Percentiles rank a stretch among this genome's conserved stretches.
Evolutionary conservation across 2,113 vertebrate genomes (phyloP).

Genomic region (Tauraco erythrolophus): DNA sequence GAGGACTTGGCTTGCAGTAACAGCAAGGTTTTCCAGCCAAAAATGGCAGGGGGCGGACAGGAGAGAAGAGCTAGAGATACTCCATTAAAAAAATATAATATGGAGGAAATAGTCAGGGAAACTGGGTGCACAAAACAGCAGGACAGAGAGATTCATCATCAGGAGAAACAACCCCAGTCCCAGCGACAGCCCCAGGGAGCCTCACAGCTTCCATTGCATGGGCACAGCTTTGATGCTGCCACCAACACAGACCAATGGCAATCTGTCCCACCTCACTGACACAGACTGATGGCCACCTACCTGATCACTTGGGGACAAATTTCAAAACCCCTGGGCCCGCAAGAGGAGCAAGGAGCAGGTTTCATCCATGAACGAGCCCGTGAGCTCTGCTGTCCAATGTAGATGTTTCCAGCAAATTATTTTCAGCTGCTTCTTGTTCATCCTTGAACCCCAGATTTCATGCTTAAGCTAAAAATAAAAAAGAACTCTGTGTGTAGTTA

Average conservation of each 20-base stretch:
- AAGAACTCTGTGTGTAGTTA: background rate
- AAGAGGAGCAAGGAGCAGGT: background rate
- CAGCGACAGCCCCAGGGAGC: fast-evolving
- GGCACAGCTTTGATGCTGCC: background rate
- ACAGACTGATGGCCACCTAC: background rate
- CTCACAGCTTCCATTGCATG: background rate
- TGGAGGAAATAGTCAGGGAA: background rate
- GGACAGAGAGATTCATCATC: background rate
- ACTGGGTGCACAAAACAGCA: background rate
- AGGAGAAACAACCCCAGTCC: background rate
- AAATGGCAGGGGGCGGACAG: background rate
- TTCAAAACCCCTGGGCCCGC: background rate
- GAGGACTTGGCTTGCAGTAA: background rate
- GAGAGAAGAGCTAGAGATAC: background rate
- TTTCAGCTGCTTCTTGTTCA: background rate
- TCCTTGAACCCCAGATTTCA: background rate
- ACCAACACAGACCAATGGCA: background rate
- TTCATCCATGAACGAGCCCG: background rate
- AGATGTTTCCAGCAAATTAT: background rate
- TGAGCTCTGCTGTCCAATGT: background rate
- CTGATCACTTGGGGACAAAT: fast-evolving
- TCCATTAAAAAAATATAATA: background rate
- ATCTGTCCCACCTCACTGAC: background rate
- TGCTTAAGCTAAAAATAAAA: background rate
- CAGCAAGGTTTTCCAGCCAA: background rate